phyloP scores from a whole-genome alignment of 1,140 invertebrate species.

The Macrotrachela quadricornifera region DNA sequence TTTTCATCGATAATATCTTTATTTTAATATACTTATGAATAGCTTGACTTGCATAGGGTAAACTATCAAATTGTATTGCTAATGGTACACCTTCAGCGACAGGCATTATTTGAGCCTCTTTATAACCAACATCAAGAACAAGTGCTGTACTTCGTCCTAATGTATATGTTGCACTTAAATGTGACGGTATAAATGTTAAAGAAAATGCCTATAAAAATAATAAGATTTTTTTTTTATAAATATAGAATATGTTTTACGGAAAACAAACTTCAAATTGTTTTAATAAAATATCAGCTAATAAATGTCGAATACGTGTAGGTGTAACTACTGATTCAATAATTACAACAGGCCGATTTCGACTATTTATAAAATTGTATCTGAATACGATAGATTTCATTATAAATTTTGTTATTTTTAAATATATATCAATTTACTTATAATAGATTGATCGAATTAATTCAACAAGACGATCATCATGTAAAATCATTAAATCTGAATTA shows the following conservation, averaged over 20 bases:
- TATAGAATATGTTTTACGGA: too few relatives aligned
- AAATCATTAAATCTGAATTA: too few relatives aligned
- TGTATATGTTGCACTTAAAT: slow-evolving; percentile 53
- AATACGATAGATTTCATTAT: too few relatives aligned
- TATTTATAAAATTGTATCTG: slow-evolving; percentile 38
- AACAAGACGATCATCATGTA: neutral
- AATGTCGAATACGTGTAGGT: slow-evolving; percentile 55
- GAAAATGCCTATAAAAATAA: slow-evolving; percentile 33
- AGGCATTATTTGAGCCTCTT: slow-evolving; percentile 55
- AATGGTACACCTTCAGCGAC: slow-evolving; percentile 27
- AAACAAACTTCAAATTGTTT: slow-evolving; percentile 54
- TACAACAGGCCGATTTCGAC: slow-evolving; percentile 70
- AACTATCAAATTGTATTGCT: neutral
- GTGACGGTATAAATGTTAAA: slow-evolving; percentile 49
- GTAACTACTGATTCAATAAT: slow-evolving; percentile 68
- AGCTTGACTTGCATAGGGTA: neutral
- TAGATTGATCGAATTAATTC: slow-evolving; percentile 3
- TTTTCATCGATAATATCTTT: too few relatives aligned
- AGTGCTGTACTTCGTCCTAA: slow-evolving; percentile 52
- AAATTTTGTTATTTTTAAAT: too few relatives aligned
- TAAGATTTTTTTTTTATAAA: too few relatives aligned
- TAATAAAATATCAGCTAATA: slow-evolving; percentile 69
- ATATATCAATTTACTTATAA: slow-evolving; percentile 3
- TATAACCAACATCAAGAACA: slow-evolving; percentile 64
- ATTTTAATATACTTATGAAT: too few relatives aligned